Conservation (phyloP, 2,797 vertebrate species). For the Acanthiza pusilla region DNA sequence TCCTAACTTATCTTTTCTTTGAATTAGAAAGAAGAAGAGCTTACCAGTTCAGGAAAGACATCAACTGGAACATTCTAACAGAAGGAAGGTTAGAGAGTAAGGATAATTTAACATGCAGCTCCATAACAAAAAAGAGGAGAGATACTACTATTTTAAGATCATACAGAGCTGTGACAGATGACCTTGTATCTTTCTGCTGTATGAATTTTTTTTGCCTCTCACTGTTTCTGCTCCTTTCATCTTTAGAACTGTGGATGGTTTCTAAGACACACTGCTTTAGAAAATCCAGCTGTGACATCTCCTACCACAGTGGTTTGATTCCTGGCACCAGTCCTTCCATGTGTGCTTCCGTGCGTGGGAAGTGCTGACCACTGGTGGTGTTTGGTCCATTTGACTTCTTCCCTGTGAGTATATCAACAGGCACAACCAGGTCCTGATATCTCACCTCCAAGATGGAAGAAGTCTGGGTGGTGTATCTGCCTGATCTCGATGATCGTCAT, state of each 20-base stretch:
- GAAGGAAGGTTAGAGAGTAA: background rate
- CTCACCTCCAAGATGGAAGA: slow-evolving; percentile 33
- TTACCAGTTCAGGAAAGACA: background rate
- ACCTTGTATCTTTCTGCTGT: background rate
- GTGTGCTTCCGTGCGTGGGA: background rate
- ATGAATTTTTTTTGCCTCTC: background rate
- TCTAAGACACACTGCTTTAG: background rate
- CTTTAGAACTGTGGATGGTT: background rate
- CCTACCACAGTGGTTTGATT: background rate
- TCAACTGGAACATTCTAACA: background rate
- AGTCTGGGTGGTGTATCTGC: slow-evolving; percentile 57
- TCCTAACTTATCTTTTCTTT: background rate
- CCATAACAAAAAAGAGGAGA: background rate
- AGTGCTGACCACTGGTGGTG: background rate
- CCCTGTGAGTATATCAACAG: background rate
- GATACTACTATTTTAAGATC: background rate
- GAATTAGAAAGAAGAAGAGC: background rate
- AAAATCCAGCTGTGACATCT: background rate
- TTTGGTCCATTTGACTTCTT: background rate
- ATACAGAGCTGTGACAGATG: background rate
- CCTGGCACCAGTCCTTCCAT: background rate
- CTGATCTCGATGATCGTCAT: slow-evolving; percentile 5
- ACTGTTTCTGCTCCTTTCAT: background rate
- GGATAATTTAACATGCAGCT: background rate
- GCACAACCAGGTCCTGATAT: background rate